A percentile compares a stretch with the other conserved stretches of the same genome.
Conservation (phyloP, 2,888 invertebrate genomes). For the Nomada ruficornis region DNA sequence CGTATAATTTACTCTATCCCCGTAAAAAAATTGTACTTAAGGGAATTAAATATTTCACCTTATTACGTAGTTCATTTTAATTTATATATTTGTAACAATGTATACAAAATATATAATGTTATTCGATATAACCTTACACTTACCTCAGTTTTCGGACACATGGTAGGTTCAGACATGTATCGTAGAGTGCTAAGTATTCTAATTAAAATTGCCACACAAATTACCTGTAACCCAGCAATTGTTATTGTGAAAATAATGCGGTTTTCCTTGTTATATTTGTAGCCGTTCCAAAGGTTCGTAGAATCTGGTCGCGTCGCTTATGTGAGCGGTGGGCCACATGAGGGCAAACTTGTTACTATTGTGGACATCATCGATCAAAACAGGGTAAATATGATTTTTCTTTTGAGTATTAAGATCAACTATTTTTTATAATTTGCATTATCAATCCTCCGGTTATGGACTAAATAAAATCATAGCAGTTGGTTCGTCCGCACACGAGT, state of each 20-base stretch:
- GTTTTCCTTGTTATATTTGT: not conserved
- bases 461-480: too few relatives aligned
- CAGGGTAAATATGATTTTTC: slow-evolving; percentile 86
- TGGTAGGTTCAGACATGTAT: slow-evolving; percentile 49
- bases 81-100: slow-evolving; percentile 8
- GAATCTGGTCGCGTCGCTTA: slow-evolving; percentile 99
- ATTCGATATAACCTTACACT: slow-evolving; percentile 60
- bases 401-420: not conserved
- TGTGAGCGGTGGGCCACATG: slow-evolving; percentile 94
- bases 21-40: slow-evolving; percentile 12
- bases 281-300: slow-evolving; percentile 97
- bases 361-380: slow-evolving; percentile 99
- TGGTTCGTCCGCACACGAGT: too few relatives aligned
- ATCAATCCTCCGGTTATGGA: not conserved
- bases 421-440: not conserved
- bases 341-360: slow-evolving; percentile 96
- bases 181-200: not conserved
- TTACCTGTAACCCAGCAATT: not conserved
- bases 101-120: slow-evolving; percentile 15
- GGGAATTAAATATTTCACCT: not conserved
- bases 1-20: slow-evolving; percentile 40
- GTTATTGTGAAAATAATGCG: slow-evolving; percentile 2
- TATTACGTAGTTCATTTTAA: not conserved
- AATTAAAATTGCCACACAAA: not conserved
- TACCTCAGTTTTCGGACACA: slow-evolving; percentile 59